These are phyloP conservation scores for Rana temporaria DNA, from an alignment of 2,113 vertebrate genomes.

Conservation along the genomic window DNA sequence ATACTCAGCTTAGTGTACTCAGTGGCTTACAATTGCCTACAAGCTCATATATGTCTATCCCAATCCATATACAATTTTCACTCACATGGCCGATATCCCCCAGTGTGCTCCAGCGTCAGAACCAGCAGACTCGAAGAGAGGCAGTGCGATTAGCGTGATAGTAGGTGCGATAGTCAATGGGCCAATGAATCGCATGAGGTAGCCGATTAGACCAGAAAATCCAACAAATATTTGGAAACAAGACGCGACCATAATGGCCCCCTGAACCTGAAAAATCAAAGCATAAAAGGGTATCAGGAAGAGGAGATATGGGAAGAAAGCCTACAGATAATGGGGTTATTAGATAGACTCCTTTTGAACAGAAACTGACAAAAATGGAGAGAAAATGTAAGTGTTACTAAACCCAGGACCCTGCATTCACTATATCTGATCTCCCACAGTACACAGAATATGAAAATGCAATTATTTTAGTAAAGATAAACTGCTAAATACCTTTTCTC, in stretches of 20 bases:
- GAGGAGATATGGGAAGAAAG: background rate
- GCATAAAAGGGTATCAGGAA: background rate
- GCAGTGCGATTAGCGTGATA: constrained; percentile 89
- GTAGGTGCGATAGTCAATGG: constrained; percentile 96
- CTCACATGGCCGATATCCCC: constrained; percentile 89
- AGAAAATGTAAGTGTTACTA: too few relatives aligned
- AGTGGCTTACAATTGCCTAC: too few relatives aligned
- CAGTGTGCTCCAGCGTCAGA: constrained; percentile 87
- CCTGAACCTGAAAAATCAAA: constrained; percentile 80
- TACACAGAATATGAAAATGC: too few relatives aligned
- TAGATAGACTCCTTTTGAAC: too few relatives aligned
- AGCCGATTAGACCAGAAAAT: constrained; percentile 92
- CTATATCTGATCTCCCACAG: too few relatives aligned
- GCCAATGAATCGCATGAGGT: constrained; percentile 92
- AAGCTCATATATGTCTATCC: too few relatives aligned
- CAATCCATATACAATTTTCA: constrained; percentile 28
- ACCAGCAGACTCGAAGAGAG: constrained; percentile 87
- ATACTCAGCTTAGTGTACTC: too few relatives aligned
- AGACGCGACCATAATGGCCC: constrained; percentile 90
- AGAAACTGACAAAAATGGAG: too few relatives aligned
- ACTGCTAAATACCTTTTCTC: too few relatives aligned
- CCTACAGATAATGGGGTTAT: too few relatives aligned
- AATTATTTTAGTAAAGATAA: too few relatives aligned
- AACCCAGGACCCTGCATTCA: too few relatives aligned
- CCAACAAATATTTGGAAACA: constrained; percentile 91